phyloP scores from a whole-genome alignment of 1,140 invertebrate species.

The Acyrthosiphon pisum region DNA sequence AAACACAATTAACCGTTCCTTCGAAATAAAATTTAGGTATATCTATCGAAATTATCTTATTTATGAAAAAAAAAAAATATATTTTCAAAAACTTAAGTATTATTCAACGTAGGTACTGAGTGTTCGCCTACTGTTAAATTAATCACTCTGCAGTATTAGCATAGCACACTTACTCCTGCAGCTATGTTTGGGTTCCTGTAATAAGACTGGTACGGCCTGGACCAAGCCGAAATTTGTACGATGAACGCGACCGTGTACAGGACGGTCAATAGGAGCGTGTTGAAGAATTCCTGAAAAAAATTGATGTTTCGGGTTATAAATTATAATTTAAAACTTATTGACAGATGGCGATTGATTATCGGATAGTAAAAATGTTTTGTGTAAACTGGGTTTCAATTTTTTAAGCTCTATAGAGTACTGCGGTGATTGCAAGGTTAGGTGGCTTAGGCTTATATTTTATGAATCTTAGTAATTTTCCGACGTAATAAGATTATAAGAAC shows the following conservation, averaged over 20 bases:
- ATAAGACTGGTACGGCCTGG: conserved; percentile 62
- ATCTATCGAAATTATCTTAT: too few relatives aligned
- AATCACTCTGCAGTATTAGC: neutral
- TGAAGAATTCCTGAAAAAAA: conserved; percentile 76
- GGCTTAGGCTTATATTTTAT: too few relatives aligned
- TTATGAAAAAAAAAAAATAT: too few relatives aligned
- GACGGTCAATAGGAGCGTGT: conserved; percentile 73
- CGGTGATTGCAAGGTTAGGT: too few relatives aligned
- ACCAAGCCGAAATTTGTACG: conserved; percentile 74
- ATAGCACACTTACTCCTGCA: conserved; percentile 73
- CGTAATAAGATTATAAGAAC: too few relatives aligned
- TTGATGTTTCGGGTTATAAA: neutral
- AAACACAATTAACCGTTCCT: too few relatives aligned
- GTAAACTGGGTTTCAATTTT: neutral
- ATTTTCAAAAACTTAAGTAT: too few relatives aligned
- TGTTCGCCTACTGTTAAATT: neutral
- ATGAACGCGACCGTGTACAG: conserved; percentile 82
- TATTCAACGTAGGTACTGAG: neutral
- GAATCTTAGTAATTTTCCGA: too few relatives aligned
- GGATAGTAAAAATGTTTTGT: neutral
- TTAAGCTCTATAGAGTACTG: neutral
- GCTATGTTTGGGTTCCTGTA: conserved; percentile 70
- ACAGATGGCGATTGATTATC: neutral
- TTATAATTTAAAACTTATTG: neutral
- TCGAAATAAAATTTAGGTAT: too few relatives aligned